Base-by-base conservation (phyloP, 2,113 vertebrate species). In the Sarotherodon lohbergeri region DNA sequence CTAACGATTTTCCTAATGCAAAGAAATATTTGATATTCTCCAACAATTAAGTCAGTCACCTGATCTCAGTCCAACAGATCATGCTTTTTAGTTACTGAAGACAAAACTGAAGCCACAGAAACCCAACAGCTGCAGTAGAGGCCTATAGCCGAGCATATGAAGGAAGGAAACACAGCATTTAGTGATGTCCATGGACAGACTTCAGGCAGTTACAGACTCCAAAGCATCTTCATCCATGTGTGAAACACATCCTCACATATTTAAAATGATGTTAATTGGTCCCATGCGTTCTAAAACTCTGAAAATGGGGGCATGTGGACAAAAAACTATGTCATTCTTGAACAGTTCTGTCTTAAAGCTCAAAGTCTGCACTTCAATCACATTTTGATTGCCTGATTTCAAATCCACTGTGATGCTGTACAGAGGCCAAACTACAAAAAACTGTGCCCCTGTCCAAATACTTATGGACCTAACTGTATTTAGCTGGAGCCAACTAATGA, bases 401-500 rank as follows among this genome's bases (percentile, higher is more conserved):
- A 76, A 48, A 48, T 17, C 24, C 43, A 2, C 71, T 48, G 41
- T 29, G 22, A 14, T 29, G 43, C 17, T 2, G 2, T 19, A 29
- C 71, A 76, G 71, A 76, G 43, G 24, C 24, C 16, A 29, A 76
- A 76, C 4, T 32, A 27, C 24, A 50, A 76, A 73, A 48, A 76
- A 73, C 14, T 48, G 10, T 56, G 43, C 17, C 9, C 5, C 2
- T 19, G 41, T 76, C 16, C 24, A 76, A 76, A 76, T 76, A 50
- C 71, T 29, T 50, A 50, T 29, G 16, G 24, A 50, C 16, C 24
- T 32, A 17, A 78, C 16, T 78, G 24, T 81, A 57, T 89, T 95
- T 90, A 93, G 82, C 86, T n/a, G 86, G 61, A 55, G 79, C 59
- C 76, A 86, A 84, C 87, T 92, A 95, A 95, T 94, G 90, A 93